Percentiles rank a stretch among this genome's conserved stretches.
Evolutionary conservation across 1,140 invertebrate species (phyloP).

Genomic region (Mylabris phalerata): DNA sequence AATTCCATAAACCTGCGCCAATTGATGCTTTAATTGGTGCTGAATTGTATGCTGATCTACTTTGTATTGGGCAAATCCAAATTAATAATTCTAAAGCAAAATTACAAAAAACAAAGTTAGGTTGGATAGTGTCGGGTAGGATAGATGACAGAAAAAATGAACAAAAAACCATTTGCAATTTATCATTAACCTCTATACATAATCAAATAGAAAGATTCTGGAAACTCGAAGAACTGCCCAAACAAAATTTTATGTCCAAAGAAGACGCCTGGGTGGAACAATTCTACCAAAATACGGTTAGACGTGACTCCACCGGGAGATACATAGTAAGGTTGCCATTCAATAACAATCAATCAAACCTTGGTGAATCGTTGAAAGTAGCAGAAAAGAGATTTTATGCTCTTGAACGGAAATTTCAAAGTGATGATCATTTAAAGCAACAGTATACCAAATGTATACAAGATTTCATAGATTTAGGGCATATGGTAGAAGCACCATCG

Average conservation of each 20-base stretch:
- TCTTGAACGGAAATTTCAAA: neutral
- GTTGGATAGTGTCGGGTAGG: neutral
- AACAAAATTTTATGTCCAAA: neutral
- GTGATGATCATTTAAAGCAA: neutral
- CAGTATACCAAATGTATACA: neutral
- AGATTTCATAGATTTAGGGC: neutral
- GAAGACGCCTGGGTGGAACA: neutral
- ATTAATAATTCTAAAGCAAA: too few species aligned
- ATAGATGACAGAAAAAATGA: neutral
- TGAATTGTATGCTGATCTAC: neutral
- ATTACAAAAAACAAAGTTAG: too few species aligned
- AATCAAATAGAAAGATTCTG: neutral
- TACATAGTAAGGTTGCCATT: conserved; percentile 8
- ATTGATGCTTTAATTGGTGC: neutral
- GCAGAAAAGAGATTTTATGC: neutral
- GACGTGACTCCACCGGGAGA: neutral
- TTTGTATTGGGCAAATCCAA: neutral
- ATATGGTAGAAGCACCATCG: too few species aligned
- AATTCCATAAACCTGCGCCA: neutral
- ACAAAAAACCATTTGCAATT: neutral
- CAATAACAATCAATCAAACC: neutral
- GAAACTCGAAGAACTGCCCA: neutral
- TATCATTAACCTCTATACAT: neutral
- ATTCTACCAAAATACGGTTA: neutral
- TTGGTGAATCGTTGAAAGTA: neutral